Conservation (phyloP, 2,113 vertebrate species). For the Salvelinus fontinalis region DNA sequence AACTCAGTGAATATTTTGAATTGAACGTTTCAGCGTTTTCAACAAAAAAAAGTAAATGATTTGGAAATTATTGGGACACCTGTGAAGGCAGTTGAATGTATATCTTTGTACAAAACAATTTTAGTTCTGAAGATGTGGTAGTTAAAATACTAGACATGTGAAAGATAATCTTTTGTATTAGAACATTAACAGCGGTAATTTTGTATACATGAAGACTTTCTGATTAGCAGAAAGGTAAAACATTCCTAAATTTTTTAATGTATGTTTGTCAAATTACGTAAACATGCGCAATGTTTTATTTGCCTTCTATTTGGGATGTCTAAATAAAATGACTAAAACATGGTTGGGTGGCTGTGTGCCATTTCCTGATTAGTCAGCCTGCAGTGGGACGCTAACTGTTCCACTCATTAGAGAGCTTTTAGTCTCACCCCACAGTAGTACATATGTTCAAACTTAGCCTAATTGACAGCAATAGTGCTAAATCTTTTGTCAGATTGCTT, state of each 20-base stretch:
- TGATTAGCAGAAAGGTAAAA: slow-evolving; percentile 98
- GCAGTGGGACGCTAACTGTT: neutral
- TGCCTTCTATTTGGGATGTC: slow-evolving; percentile 99
- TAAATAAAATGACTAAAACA: slow-evolving; percentile 94
- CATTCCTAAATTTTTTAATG: slow-evolving; percentile 98
- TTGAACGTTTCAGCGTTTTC: slow-evolving; percentile 68
- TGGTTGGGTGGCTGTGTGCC: slow-evolving; percentile 21
- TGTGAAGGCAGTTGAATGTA: slow-evolving; percentile 93
- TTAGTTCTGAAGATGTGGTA: slow-evolving; percentile 92
- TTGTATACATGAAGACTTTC: slow-evolving; percentile 99
- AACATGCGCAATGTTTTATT: slow-evolving; percentile 98
- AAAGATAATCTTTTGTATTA: slow-evolving; percentile 99
- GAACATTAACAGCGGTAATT: slow-evolving; percentile 99
- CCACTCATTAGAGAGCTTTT: neutral
- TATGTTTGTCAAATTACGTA: slow-evolving; percentile 99
- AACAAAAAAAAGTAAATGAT: slow-evolving; percentile 44
- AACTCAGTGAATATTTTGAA: slow-evolving; percentile 66
- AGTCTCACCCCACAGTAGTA: neutral
- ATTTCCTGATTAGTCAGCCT: neutral
- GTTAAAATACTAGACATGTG: slow-evolving; percentile 77
- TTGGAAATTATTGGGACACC: slow-evolving; percentile 78
- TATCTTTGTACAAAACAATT: slow-evolving; percentile 89
- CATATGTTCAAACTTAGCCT: no score
- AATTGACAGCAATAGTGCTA: no score
- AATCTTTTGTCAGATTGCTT: no score